These are phyloP conservation scores for Erannis defoliaria DNA, from an alignment of 2,888 invertebrate species.

Conservation along the genomic window DNA sequence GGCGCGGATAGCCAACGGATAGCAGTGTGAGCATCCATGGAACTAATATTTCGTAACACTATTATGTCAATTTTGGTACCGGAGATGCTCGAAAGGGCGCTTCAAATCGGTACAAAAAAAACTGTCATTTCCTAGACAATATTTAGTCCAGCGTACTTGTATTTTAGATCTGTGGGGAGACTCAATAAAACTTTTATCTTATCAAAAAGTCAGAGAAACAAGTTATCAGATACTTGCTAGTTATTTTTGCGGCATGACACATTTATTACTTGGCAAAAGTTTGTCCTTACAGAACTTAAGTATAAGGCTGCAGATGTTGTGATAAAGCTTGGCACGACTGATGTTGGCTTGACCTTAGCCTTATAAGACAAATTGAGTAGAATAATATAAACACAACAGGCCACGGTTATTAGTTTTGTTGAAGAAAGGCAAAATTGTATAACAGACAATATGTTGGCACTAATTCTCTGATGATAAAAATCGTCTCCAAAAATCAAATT, in stretches of 20 bases:
- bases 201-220: slow-evolving; percentile 7
- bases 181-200: slow-evolving; percentile 6
- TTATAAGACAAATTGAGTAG: slow-evolving; percentile 42
- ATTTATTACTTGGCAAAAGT: slow-evolving; percentile 21
- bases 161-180: slow-evolving; percentile 3
- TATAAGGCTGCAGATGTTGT: slow-evolving; percentile 37
- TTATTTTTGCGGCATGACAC: slow-evolving; percentile 9
- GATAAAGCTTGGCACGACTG: slow-evolving; percentile 52
- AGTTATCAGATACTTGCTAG: neutral
- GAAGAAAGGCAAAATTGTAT: slow-evolving; percentile 63
- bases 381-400: slow-evolving; percentile 19
- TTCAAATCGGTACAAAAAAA: too few species aligned
- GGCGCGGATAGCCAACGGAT: too few species aligned
- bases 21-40: too few species aligned
- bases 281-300: slow-evolving; percentile 20
- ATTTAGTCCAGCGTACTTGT: too few species aligned
- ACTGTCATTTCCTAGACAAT: too few species aligned
- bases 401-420: slow-evolving; percentile 58
- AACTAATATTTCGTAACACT: too few species aligned
- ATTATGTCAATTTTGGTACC: too few species aligned
- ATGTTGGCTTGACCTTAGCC: slow-evolving; percentile 44
- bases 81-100: too few species aligned
- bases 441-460: slow-evolving; percentile 53
- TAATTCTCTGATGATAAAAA: neutral
- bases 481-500: neutral